A percentile compares a stretch with the other conserved stretches of the same genome.
These are phyloP conservation scores for Nebria ingens DNA, from an alignment of 1,140 invertebrate species.

Conservation along the genomic window DNA sequence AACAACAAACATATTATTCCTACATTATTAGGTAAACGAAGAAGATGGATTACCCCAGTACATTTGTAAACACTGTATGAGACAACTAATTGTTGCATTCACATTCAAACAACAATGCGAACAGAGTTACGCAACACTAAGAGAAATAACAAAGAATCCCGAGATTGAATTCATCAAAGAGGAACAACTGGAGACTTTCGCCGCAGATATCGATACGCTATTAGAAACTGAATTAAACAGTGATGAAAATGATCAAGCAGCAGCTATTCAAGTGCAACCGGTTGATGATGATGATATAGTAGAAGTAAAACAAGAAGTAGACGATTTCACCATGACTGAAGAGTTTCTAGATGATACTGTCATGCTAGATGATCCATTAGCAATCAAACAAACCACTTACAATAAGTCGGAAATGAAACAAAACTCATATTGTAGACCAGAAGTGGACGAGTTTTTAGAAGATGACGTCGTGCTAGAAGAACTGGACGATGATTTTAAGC, in stretches of 20 bases:
- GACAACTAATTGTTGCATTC: neutral
- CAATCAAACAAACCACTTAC: neutral
- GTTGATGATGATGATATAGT: neutral
- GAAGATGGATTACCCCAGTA: neutral
- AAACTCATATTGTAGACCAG: neutral
- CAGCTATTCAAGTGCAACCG: neutral
- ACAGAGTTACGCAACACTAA: neutral
- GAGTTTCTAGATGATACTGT: neutral
- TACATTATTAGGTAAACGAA: neutral
- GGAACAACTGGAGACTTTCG: neutral
- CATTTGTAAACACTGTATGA: neutral
- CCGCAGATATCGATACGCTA: neutral
- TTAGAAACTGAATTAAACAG: neutral
- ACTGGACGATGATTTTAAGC: neutral
- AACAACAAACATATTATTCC: neutral
- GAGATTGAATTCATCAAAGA: neutral
- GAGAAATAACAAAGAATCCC: constrained; percentile 4
- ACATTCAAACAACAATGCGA: neutral
- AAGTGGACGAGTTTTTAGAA: neutral
- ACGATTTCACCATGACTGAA: neutral
- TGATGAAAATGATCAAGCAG: neutral
- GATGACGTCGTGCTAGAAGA: neutral
- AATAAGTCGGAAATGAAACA: neutral
- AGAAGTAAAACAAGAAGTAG: neutral
- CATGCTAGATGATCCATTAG: neutral